Conservation (phyloP, 2,797 vertebrate species). For the Bradypodion ventrale region DNA sequence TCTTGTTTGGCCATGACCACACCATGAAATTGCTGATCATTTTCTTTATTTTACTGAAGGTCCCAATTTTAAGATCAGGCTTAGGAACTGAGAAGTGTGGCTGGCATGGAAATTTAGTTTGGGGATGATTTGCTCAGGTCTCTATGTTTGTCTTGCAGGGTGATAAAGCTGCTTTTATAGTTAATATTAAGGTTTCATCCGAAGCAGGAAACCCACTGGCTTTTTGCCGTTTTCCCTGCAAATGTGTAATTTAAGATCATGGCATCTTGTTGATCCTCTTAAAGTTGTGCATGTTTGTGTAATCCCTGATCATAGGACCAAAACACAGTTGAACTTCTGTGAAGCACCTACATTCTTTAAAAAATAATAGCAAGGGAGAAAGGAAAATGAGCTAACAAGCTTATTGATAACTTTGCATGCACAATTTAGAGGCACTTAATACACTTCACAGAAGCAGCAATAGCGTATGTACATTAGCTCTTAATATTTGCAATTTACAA, state of each 20-base stretch:
- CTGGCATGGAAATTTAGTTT: conserved; percentile 54
- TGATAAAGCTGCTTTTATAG: conserved; percentile 26
- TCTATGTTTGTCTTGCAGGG: neutral
- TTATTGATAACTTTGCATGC: neutral
- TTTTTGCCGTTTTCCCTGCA: conserved; percentile 30
- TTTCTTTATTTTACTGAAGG: conserved; percentile 50
- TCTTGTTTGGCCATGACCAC: conserved; percentile 40
- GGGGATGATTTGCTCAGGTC: conserved; percentile 47
- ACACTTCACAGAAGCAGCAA: neutral
- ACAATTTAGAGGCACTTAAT: neutral
- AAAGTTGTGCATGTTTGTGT: neutral
- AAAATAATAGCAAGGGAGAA: neutral
- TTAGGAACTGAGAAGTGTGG: conserved; percentile 43
- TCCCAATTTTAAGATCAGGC: conserved; percentile 42
- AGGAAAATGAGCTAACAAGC: neutral
- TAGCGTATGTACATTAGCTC: neutral
- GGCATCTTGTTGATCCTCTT: conserved; percentile 25
- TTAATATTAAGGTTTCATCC: conserved; percentile 38
- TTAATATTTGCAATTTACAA: neutral
- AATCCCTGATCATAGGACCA: neutral
- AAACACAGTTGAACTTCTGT: conserved; percentile 16
- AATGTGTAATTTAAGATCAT: conserved; percentile 4
- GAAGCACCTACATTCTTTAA: neutral
- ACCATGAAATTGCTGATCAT: conserved; percentile 50
- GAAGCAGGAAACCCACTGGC: neutral